Percentiles rank a stretch among this genome's conserved stretches.
Evolutionary conservation across 1,140 invertebrate genomes (phyloP).

Genomic region (Grapholita molesta): DNA sequence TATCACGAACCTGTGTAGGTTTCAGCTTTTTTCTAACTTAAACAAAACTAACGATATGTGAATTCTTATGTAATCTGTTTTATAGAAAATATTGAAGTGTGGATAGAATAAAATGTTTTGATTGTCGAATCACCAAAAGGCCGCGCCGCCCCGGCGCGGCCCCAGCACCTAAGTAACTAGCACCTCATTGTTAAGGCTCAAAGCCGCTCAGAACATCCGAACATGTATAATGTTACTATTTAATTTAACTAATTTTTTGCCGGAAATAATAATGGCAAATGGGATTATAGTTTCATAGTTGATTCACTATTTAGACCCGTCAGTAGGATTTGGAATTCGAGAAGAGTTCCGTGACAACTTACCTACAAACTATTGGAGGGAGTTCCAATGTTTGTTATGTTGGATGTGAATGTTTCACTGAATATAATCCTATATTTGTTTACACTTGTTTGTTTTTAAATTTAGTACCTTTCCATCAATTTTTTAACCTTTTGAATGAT

Average conservation of each 20-base stretch:
- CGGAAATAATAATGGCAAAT: conserved; percentile 57
- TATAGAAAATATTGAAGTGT: conserved; percentile 16
- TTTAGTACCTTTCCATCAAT: background rate
- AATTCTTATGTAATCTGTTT: conserved; percentile 15
- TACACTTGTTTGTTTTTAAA: conserved; percentile 67
- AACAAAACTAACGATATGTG: conserved; percentile 11
- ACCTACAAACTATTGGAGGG: conserved; percentile 47
- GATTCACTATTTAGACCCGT: conserved; percentile 42
- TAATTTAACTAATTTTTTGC: conserved; percentile 51
- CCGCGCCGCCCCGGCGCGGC: background rate
- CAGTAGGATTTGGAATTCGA: conserved; percentile 31
- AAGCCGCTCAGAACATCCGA: conserved; percentile 37
- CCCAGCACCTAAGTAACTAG: conserved; percentile 21
- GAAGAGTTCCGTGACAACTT: conserved; percentile 48
- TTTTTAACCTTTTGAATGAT: background rate
- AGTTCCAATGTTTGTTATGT: conserved; percentile 62
- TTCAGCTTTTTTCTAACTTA: conserved; percentile 26
- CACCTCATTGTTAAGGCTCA: conserved; percentile 49
- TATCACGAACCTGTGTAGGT: conserved; percentile 28
- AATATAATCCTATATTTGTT: conserved; percentile 78
- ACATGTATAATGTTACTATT: conserved; percentile 50
- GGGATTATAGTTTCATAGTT: conserved; percentile 66
- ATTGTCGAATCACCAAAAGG: conserved; percentile 65
- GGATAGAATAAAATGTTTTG: conserved; percentile 31
- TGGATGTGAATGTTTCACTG: conserved; percentile 74